Percentiles rank a stretch among this genome's conserved stretches.
phyloP scores from a whole-genome alignment of 1,140 invertebrate genomes.

The Phortica variegata region DNA sequence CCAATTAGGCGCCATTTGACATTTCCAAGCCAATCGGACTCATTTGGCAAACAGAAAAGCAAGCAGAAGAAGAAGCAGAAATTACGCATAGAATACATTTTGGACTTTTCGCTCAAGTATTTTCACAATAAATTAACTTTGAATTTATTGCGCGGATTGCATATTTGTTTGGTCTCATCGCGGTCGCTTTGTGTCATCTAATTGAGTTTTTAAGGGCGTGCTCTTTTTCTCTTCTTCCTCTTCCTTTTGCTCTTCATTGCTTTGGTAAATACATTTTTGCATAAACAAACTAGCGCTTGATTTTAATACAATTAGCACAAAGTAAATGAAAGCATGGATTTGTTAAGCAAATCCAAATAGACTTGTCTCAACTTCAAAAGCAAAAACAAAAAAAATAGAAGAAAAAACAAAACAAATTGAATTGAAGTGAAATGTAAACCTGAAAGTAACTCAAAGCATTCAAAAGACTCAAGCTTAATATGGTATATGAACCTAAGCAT shows the following conservation, averaged over 20 bases:
- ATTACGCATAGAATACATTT: constrained; percentile 32
- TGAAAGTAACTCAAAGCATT: constrained; percentile 7
- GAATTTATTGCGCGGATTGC: neutral
- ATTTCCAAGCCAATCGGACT: no score
- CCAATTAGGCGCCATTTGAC: constrained; percentile 52
- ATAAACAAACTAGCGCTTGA: constrained; percentile 15
- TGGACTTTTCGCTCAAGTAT: constrained; percentile 11
- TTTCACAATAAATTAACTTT: constrained; percentile 12
- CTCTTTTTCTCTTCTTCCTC: no score
- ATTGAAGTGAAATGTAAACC: no score
- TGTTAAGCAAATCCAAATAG: constrained; percentile 24
- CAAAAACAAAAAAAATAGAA: no score
- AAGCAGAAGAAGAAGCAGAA: constrained; percentile 3
- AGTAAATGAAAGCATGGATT: constrained; percentile 10
- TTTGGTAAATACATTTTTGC: constrained; percentile 4
- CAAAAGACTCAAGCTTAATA: neutral
- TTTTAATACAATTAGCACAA: constrained; percentile 37
- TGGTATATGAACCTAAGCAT: constrained; percentile 10
- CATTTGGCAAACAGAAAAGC: neutral
- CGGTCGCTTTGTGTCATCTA: constrained; percentile 3
- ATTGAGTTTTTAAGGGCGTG: neutral
- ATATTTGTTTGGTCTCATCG: constrained; percentile 1
- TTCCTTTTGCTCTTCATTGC: no score
- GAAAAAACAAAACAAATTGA: no score
- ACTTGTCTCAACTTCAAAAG: constrained; percentile 22